phyloP scores from a whole-genome alignment of 2,888 invertebrate species.

The Mythimna ferrago region DNA sequence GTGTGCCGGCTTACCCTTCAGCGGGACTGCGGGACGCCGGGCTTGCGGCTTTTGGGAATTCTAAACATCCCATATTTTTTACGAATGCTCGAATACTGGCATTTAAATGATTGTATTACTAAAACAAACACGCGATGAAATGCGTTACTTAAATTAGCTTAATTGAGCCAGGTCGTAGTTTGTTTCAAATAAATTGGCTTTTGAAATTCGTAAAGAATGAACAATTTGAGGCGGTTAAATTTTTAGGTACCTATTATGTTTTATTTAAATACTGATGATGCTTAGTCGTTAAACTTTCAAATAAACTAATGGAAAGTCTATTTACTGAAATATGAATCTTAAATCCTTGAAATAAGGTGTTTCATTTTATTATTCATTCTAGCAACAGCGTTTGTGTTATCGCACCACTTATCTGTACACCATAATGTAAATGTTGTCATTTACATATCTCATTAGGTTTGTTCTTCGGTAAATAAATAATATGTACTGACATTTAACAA shows the following conservation, averaged over 20 bases:
- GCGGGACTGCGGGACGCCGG: conserved; percentile 17
- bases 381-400: conserved; percentile 21
- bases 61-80: conserved; percentile 50
- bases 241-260: conserved; percentile 1
- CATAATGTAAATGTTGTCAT: conserved; percentile 45
- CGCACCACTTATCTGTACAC: conserved; percentile 34
- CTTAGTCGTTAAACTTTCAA: conserved; percentile 7
- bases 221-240: conserved; percentile 7
- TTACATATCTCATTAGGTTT: conserved; percentile 47
- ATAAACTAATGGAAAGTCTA: conserved; percentile 8
- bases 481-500: conserved; percentile 27
- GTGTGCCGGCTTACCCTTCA: conserved; percentile 78
- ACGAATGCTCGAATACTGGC: conserved; percentile 35
- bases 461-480: conserved; percentile 51
- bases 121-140: conserved; percentile 50
- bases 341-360: not conserved
- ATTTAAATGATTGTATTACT: conserved; percentile 41
- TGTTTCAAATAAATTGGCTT: conserved; percentile 32
- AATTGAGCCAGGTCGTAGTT: conserved; percentile 33
- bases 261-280: conserved; percentile 5
- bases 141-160: conserved; percentile 46
- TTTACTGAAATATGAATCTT: conserved; percentile 17
- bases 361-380: not conserved
- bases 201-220: conserved; percentile 19
- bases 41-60: conserved; percentile 38